Evolutionary conservation across 2,888 invertebrate genomes (phyloP), one percentile per base, ranked within the genome.

Genomic region (Chrysomela aeneicollis): DNA sequence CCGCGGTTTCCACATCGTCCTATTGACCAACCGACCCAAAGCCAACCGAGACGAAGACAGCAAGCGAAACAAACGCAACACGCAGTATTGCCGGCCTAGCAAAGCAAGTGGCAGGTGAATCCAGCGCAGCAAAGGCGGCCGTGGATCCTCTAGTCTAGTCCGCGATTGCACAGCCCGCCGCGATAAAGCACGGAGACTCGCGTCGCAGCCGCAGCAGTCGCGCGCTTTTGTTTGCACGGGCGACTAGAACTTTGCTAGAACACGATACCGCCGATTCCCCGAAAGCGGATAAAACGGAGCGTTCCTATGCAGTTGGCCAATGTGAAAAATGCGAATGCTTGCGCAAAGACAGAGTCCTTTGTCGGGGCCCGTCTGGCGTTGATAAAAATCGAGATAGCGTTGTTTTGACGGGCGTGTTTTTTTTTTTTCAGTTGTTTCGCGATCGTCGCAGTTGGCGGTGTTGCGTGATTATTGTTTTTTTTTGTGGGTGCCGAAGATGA

Each of bases 401-500:
- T 61, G 61, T 61, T 61, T 55, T 55, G 61, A 61, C 61, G 49
- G 61, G 55, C 49, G n/a, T n/a, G n/a, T 19, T 17, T 46, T 47
- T 53, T 55, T 63, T 52, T 53, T 53, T 59, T 58, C 63, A 47
- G 50, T 52, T 26, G 61, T 18, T 47, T 53, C 32, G 55, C 30
- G 37, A 37, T 17, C 55, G 55, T 55, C 35, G 19, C n/a, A 8
- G 30, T 15, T 18, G 19, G 18, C 26, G 10, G 18, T 15, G 61
- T 51, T 63, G 32, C 50, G 32, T 26, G 49, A 18, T 73, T 73
- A 73, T 69, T 71, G 18, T 35, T 32, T 19, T 55, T 22, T 37
- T 47, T 64, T 59, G 57, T 64, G 64, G 70, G 72, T 66, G 63
- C 51, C 66, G 77, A 85, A 83, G 77, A 88, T 92, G 91, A 89